Conservation (phyloP, 2,113 vertebrate genomes). For the Acrocephalus kingi region DNA sequence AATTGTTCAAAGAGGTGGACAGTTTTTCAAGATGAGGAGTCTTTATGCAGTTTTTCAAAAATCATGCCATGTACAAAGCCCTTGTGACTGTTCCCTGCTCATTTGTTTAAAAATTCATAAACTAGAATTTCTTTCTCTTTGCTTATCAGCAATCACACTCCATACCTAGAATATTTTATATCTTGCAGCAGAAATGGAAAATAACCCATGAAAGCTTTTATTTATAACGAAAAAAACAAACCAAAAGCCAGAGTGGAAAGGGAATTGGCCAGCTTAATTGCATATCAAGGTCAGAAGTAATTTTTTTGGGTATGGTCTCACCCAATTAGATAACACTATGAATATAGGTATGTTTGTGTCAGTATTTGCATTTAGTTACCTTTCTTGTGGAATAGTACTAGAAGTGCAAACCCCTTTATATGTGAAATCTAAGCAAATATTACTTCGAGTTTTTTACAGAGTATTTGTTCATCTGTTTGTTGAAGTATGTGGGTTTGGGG, state of each 20-base stretch:
- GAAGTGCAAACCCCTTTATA: not conserved
- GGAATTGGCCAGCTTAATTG: not conserved
- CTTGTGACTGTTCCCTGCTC: not conserved
- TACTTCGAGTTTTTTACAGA: not conserved
- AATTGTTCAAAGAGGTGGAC: not conserved
- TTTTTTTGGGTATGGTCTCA: not conserved
- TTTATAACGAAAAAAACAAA: not conserved
- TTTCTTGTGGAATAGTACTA: not conserved
- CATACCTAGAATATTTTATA: not conserved
- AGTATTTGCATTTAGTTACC: not conserved
- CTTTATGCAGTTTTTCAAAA: not conserved
- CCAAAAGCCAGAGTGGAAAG: not conserved
- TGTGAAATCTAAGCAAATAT: not conserved
- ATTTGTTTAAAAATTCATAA: constrained; percentile 41
- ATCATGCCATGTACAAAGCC: not conserved
- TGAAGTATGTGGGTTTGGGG: not conserved
- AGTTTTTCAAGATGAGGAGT: not conserved
- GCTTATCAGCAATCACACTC: not conserved
- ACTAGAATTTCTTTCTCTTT: not conserved
- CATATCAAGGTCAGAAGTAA: not conserved
- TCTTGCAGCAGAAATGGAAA: not conserved
- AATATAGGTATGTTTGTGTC: not conserved
- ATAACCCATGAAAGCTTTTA: not conserved
- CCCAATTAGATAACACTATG: rapidly evolving
- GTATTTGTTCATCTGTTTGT: not conserved